phyloP scores from a whole-genome alignment of 2,797 vertebrate species.

The Pampus argenteus region DNA sequence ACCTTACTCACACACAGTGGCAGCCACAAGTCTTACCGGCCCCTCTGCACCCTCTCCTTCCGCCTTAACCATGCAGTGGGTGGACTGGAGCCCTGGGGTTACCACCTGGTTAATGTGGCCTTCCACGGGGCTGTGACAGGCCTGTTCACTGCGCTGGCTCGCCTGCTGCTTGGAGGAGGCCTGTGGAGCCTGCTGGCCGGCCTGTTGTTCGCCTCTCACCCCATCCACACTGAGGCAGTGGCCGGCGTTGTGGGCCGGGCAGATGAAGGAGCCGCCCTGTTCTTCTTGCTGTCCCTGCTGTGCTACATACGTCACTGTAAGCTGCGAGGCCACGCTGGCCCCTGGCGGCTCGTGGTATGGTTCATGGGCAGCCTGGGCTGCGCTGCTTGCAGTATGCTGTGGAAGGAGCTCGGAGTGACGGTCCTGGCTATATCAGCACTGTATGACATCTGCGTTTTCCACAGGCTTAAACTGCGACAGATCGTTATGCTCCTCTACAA shows the following conservation, averaged over 20 bases:
- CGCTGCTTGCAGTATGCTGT: slow-evolving; percentile 96
- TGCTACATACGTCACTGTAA: slow-evolving; percentile 93
- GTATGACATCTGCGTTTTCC: slow-evolving; percentile 95
- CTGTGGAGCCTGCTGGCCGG: slow-evolving; percentile 95
- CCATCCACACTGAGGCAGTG: slow-evolving; percentile 97
- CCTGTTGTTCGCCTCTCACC: slow-evolving; percentile 95
- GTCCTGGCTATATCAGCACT: slow-evolving; percentile 93
- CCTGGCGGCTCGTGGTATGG: slow-evolving; percentile 84
- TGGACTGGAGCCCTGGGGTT: slow-evolving; percentile 96
- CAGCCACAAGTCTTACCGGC: slow-evolving; percentile 98
- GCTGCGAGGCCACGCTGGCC: slow-evolving; percentile 79
- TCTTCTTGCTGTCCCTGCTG: slow-evolving; percentile 94
- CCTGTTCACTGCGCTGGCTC: slow-evolving; percentile 93
- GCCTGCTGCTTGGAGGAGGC: slow-evolving; percentile 91
- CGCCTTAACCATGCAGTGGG: slow-evolving; percentile 94
- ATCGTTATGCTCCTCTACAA: slow-evolving; percentile 88
- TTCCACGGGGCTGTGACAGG: slow-evolving; percentile 92
- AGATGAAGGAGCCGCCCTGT: slow-evolving; percentile 94
- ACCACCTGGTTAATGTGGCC: slow-evolving; percentile 93
- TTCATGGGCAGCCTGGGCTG: slow-evolving; percentile 89
- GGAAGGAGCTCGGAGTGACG: slow-evolving; percentile 99
- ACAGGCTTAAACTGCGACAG: slow-evolving; percentile 91
- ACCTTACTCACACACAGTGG: slow-evolving; percentile 98
- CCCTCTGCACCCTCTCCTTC: slow-evolving; percentile 97
- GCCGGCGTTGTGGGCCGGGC: slow-evolving; percentile 95